phyloP scores from a whole-genome alignment of 2,888 invertebrate genomes.

The Orthosia gracilis region DNA sequence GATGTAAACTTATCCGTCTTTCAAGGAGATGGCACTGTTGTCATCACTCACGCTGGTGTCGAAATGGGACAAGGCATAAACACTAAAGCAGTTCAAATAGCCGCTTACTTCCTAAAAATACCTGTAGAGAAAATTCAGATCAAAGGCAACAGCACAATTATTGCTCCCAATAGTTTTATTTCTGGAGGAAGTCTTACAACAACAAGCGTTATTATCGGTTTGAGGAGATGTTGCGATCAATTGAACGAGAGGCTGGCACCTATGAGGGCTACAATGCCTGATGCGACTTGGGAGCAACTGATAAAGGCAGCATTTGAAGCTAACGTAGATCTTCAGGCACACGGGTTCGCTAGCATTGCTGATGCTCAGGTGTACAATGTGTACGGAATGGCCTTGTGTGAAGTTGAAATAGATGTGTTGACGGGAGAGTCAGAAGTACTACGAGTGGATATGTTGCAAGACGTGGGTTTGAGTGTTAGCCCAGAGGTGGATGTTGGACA shows the following conservation, averaged over 20 bases:
- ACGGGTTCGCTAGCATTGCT: conserved; percentile 62
- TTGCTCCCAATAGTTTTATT: conserved; percentile 91
- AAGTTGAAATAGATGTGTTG: conserved; percentile 93
- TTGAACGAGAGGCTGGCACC: conserved; percentile 84
- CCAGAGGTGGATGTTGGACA: conserved; percentile 93
- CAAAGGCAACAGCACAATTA: conserved; percentile 92
- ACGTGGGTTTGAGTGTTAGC: conserved; percentile 92
- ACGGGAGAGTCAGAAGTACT: conserved; percentile 92
- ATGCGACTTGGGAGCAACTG: conserved; percentile 88
- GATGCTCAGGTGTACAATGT: conserved; percentile 74
- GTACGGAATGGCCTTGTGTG: conserved; percentile 91
- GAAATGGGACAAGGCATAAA: conserved; percentile 95
- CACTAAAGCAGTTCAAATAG: conserved; percentile 93
- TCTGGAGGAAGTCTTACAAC: conserved; percentile 93
- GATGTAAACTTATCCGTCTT: conserved; percentile 59
- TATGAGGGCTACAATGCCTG: conserved; percentile 75
- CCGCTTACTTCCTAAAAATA: conserved; percentile 92
- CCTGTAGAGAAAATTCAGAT: conserved; percentile 92
- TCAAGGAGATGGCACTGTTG: conserved; percentile 91
- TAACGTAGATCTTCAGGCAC: conserved; percentile 70
- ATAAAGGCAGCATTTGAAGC: conserved; percentile 81
- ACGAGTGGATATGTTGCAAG: conserved; percentile 92
- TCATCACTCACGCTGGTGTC: conserved; percentile 92
- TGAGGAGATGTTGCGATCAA: conserved; percentile 86
- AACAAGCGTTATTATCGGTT: conserved; percentile 91